Evolutionary conservation across 2,113 vertebrate genomes (phyloP), one percentile per base, ranked within the genome.

Genomic region (Sturnus vulgaris): DNA sequence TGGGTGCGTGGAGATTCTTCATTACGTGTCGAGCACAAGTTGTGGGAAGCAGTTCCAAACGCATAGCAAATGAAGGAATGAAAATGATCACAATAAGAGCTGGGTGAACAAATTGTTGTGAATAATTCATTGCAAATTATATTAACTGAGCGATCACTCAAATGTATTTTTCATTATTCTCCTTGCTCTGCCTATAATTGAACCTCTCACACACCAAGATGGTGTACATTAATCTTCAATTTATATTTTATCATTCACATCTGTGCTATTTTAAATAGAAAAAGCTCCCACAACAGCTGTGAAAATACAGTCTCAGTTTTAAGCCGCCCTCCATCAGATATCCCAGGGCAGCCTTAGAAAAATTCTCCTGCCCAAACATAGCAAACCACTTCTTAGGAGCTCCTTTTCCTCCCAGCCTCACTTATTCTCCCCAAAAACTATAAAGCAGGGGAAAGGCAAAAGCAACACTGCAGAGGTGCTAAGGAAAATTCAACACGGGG

Each of bases 81-180:
- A 66, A 81, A 96, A 78, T 2, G 8, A 92, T 93, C 61, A 93
- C 90, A 95, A 69, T 92, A 65, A 88, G 93, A 96, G 88, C 80
- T 30, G 61, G 80, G 80, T 65, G 93, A 96, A 79, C 95, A 96
- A 95, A 95, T 31, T 61, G 87, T 80, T 93, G 90, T 94, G 95
- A 97, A 96, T 97, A 95, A 97, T 96, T 97, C 95, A 96, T 93
- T 24, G 65, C 88, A 88, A 94, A 94, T 93, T 88, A 65, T 84
- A 93, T 92, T 93, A 95, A 94, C 90, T 27, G 92, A 96, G 82
- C 77, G 44, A 95, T 96, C 88, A 28, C 88, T 94, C 90, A 78
- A 71, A 94, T 76, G 65, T 71, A 92, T 92, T 96, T 83, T 86
- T 88, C 92, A 95, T 96, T 92, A 94, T 96, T 95, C 93, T 82